phyloP scores from a whole-genome alignment of 2,888 invertebrate species.

The Crematogaster levior region DNA sequence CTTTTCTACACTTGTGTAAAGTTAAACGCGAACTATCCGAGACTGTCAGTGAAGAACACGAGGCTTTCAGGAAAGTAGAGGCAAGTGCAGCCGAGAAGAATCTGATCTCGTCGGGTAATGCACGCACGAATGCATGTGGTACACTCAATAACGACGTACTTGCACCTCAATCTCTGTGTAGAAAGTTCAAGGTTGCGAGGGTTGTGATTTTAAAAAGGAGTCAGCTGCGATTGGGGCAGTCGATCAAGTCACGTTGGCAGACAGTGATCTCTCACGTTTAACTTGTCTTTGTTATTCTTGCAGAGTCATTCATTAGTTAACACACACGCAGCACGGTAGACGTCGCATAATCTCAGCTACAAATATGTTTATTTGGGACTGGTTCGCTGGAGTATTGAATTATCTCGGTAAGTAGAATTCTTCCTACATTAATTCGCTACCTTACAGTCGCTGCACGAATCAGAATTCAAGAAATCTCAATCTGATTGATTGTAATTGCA shows the following conservation, averaged over 20 bases:
- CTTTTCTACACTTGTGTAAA: background rate
- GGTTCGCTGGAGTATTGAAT: constrained; percentile 97
- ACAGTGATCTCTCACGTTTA: constrained; percentile 58
- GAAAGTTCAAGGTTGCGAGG: constrained; percentile 15
- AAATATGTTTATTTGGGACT: constrained; percentile 97
- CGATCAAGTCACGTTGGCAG: constrained; percentile 39
- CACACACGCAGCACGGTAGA: constrained; percentile 57
- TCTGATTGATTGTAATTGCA: background rate
- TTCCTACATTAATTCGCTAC: background rate
- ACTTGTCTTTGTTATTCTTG: constrained; percentile 75
- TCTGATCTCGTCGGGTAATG: background rate
- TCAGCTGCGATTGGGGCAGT: constrained; percentile 1
- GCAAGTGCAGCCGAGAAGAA: background rate
- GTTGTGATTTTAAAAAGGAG: constrained; percentile 30
- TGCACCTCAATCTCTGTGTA: background rate
- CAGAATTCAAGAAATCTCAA: background rate
- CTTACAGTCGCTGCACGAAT: background rate
- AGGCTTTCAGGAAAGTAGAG: background rate
- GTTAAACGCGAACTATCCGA: background rate
- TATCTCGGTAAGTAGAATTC: constrained; percentile 92
- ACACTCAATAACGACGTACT: background rate
- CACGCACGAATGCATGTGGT: background rate
- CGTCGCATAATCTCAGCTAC: constrained; percentile 55
- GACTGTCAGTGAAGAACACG: background rate
- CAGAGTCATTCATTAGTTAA: constrained; percentile 82